Base-by-base conservation (phyloP, 2,113 vertebrate genomes). In the Thinocorus orbignyianus region DNA sequence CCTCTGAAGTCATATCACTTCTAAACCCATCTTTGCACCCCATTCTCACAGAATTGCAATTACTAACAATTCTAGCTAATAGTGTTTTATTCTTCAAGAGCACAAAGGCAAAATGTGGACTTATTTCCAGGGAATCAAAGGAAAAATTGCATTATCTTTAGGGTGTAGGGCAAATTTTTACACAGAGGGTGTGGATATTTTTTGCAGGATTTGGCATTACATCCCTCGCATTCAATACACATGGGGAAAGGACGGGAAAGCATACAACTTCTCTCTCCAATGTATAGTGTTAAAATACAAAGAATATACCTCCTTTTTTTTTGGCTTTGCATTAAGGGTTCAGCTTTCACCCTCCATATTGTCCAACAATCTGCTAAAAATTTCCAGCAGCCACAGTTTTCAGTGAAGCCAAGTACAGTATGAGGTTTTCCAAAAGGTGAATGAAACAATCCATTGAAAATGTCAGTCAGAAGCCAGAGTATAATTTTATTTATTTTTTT, bases 381-480 rank as follows among this genome's bases (percentile, higher is more conserved):
- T 90, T 88, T 93, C 79, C 76, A 94, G 79, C 92, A 96, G 91
- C 87, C 51, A 90, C 2, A 6, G 71, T 94, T 93, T 96, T 73
- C 64, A 77, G 58, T 58, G 12, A 88, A 81, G 81, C 72, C 92
- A 92, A 96, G 42, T 65, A 70, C 15, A 80, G 68, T 65, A 71
- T 26, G 57, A 95, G 33, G 61, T 93, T 93, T 93, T 91, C 89
- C 92, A 90, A 96, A 96, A 96, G 87, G 92, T 96, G 86, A 94
- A 92, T 91, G 88, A 88, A 97, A 91, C 72, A 88, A 95, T 65
- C 90, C 82, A 89, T 90, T 94, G 79, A 95, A 95, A 95, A 97
- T 93, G 82, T 95, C 94, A 88, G 61, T 92, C 88, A 95, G 86
- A 96, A 96, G 93, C 89, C 89, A 96, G 92, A 82, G 52, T n/a